A percentile compares a stretch with the other conserved stretches of the same genome.
Conservation (phyloP, 2,888 invertebrate species). For the Drosophila setosimentum region DNA sequence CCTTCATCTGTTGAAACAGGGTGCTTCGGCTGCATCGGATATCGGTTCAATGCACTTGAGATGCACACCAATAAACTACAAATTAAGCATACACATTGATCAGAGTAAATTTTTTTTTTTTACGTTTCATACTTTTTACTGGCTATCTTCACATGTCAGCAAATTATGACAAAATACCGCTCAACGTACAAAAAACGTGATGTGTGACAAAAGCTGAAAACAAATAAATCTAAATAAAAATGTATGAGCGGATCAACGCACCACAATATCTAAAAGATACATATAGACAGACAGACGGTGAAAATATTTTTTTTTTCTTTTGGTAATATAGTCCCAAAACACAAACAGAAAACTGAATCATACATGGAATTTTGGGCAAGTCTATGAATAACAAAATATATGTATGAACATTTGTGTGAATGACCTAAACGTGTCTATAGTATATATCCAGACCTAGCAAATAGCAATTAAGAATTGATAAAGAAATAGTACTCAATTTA, state of each 20-base stretch:
- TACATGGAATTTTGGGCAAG: conserved; percentile 1
- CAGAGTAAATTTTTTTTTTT: conserved; percentile 44
- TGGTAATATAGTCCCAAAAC: conserved; percentile 9
- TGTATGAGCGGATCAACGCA: conserved; percentile 36
- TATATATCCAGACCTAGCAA: background rate
- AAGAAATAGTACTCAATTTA: background rate
- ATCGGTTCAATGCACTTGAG: conserved; percentile 47
- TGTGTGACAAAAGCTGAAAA: conserved; percentile 25
- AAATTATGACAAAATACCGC: conserved; percentile 65
- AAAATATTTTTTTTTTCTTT: background rate
- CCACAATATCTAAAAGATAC: conserved; percentile 25
- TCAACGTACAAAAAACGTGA: conserved; percentile 40
- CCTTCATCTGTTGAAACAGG: conserved; percentile 36
- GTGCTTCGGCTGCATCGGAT: conserved; percentile 33
- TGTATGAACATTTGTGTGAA: conserved; percentile 4
- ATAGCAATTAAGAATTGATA: background rate
- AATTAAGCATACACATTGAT: conserved; percentile 25
- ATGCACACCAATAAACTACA: conserved; percentile 14
- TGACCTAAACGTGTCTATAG: background rate
- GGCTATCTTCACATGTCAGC: conserved; percentile 61
- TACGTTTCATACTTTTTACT: conserved; percentile 10
- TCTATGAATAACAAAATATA: conserved; percentile 1
- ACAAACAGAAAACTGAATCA: conserved; percentile 16
- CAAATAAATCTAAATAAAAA: conserved; percentile 20
- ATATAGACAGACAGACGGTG: conserved; percentile 15